Conservation (phyloP, 2,113 vertebrate genomes). For the Eulemur rufifrons region DNA sequence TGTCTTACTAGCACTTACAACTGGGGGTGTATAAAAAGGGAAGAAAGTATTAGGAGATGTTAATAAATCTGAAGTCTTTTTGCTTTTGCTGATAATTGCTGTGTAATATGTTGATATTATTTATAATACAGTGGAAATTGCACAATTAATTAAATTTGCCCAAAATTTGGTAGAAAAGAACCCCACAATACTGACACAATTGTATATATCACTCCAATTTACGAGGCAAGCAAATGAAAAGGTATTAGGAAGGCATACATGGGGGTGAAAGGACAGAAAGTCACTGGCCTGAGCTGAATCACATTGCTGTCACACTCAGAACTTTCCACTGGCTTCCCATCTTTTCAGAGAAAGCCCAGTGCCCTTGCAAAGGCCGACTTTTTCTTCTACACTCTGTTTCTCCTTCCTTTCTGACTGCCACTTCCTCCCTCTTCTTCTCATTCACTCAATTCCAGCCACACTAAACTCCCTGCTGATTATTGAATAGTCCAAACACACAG, state of each 20-base stretch:
- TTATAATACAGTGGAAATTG: neutral
- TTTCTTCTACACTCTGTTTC: neutral
- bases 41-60: neutral
- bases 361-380: neutral
- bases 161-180: neutral
- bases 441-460: neutral
- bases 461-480: neutral
- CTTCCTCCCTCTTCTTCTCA: neutral
- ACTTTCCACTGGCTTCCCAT: neutral
- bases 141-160: neutral
- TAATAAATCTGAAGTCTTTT: neutral
- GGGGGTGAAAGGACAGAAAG: neutral
- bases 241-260: neutral
- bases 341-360: neutral
- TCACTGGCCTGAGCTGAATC: no score
- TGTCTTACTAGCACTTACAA: neutral
- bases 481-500: neutral
- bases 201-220: neutral
- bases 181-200: neutral
- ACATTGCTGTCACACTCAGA: neutral
- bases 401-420: neutral
- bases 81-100: slow-evolving; percentile 10
- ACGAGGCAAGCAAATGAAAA: neutral
- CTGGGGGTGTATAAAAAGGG: neutral
- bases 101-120: neutral